Percentiles rank a stretch among this genome's conserved stretches.
Evolutionary conservation across 1,140 invertebrate genomes (phyloP).

Genomic region (Drosophila eugracilis): DNA sequence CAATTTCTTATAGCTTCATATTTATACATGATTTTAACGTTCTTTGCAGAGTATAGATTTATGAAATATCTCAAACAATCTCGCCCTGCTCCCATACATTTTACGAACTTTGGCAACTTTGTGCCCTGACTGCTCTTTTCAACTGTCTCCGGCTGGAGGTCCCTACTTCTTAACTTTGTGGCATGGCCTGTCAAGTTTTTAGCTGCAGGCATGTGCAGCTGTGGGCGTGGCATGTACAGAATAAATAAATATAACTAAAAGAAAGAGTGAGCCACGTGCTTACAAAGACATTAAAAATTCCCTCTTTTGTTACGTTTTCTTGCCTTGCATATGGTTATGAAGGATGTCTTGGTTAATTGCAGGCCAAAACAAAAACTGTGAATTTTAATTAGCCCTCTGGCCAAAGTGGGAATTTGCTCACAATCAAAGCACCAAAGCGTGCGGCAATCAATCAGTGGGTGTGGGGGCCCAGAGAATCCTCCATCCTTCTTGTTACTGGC

Average conservation of each 20-base stretch:
- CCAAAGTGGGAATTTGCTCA: conserved; percentile 62
- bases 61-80: too few relatives aligned
- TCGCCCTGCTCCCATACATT: conserved; percentile 23
- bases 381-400: conserved; percentile 64
- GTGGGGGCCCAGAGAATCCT: neutral
- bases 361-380: conserved; percentile 33
- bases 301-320: neutral
- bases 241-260: conserved; percentile 11
- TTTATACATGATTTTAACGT: too few relatives aligned
- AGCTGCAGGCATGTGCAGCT: conserved; percentile 34
- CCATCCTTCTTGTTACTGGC: conserved; percentile 58
- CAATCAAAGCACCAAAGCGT: conserved; percentile 68
- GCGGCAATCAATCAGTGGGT: conserved; percentile 61
- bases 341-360: conserved; percentile 43
- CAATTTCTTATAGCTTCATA: too few relatives aligned
- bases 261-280: conserved; percentile 7
- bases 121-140: conserved; percentile 29
- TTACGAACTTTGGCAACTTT: conserved; percentile 45
- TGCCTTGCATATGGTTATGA: neutral
- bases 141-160: conserved; percentile 8
- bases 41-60: too few relatives aligned
- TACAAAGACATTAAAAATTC: conserved; percentile 47
- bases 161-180: conserved; percentile 18
- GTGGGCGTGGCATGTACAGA: conserved; percentile 20
- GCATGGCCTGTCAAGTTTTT: conserved; percentile 46